Evolutionary conservation across 1,140 invertebrate genomes (phyloP), one percentile per base, ranked within the genome.

Genomic region (Drosophila orosa): DNA sequence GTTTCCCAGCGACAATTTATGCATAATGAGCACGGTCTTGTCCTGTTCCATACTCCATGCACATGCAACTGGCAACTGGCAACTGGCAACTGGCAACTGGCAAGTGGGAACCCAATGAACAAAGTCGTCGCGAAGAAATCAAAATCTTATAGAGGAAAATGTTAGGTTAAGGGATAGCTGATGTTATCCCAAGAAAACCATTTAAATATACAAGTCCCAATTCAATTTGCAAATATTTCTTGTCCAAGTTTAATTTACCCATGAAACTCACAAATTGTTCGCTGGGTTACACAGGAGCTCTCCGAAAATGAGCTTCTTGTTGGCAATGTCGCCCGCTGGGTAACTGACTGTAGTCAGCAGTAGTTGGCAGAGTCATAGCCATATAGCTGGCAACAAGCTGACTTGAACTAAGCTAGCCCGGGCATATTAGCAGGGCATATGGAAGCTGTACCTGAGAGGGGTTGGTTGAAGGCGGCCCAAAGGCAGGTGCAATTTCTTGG

Each of bases 401-500:
- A 71, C 56, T 63, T 63, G 77, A 78, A 80, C 76, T 80, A 61
- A 89, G 74, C 74, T 56, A 74, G 80, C 67, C 47, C 73, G 35
- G 65, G 5, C 62, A 87, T 78, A 87, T 87, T 86, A 74, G 74
- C 63, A 62, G 68, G 63, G 58, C 78, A 82, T 76, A 82, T 78
- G 45, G 44, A 39, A 47, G 44, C 44, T 33, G 59, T 13, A 57
- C 17, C 29, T 54, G 52, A 29, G 33, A 31, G 37, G 40, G n/a
- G 31, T 24, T 17, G 19, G 22, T 17, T 29, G 45, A 31, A 7
- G 24, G 40, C 9, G 29, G 31, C 47, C 58, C 79, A 52, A 54
- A 48, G 63, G 60, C 80, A 87, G 84, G 84, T 87, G 84, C 55
- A 84, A 75, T 89, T 84, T 89, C 84, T 89, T 89, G 84, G 80